Evolutionary conservation across 1,140 invertebrate species (phyloP), one percentile per base, ranked within the genome.

Genomic region (Orussus abietinus): DNA sequence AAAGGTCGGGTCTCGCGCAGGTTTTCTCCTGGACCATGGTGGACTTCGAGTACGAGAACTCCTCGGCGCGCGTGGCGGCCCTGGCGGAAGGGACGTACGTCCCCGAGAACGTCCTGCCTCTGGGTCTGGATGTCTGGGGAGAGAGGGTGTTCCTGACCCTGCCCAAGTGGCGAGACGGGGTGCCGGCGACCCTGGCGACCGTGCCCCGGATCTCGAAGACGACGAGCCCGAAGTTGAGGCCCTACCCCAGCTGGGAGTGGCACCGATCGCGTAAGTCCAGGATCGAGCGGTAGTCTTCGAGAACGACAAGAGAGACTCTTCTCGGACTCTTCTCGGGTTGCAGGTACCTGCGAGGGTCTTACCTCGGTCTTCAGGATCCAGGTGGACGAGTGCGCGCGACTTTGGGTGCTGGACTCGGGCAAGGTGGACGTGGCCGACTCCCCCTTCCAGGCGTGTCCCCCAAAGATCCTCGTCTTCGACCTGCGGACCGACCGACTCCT

Each of bases 381-480:
- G 44, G 76, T 81, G 0, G 86, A 89, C 56, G 66, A 74, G 1
- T 90, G 87, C 46, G 70, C 75, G 22, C 73, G 84, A 25, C 61
- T 90, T 0, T 90, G 86, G 86, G 78, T 87, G 0, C 63, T 90
- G 18, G 87, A 90, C 63, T 86, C 86, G 0, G 87, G 86, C 1
- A 80, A 82, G 57, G 77, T 85, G 3, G 80, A 88, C 49, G 75
- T 85, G 1, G 80, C 83, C 1, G 77, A 76, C n/a, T 77, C 73
- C n/a, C 73, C 84, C 0, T 77, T 76, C 37, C 82, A 84, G 53
- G 57, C 82, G 3, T 90, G 86, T 58, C 85, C 84, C 0, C 83
- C 85, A 0, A 79, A 84, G 34, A 76, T 90, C n/a, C 74, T 84
- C 7, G 77, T 86, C 3, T 89, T 87, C 55, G 82, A 89, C 56